Conservation (phyloP, 2,888 invertebrate genomes). For the Meteorus cinctellus region DNA sequence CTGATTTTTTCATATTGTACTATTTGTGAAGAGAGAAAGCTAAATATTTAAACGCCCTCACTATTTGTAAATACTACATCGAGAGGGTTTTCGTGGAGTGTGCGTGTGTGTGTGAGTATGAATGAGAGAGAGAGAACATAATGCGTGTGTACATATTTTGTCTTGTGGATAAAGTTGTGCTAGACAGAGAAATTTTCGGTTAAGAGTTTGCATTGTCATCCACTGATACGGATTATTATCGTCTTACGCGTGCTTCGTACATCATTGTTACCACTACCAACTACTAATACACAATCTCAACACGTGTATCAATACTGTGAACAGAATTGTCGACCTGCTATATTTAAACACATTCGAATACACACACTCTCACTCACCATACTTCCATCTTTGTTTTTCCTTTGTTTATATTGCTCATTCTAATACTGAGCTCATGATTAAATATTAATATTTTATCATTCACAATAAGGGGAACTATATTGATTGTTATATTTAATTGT, state of each 20-base stretch:
- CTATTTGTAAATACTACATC: background rate
- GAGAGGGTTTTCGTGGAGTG: background rate
- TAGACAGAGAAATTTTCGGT: background rate
- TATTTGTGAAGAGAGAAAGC: background rate
- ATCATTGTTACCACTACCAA: background rate
- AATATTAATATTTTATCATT: background rate
- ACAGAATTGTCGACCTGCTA: background rate
- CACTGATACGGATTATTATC: constrained; percentile 30
- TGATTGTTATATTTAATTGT: background rate
- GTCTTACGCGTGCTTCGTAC: constrained; percentile 25
- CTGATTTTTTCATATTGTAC: background rate
- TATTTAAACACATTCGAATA: background rate
- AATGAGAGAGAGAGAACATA: background rate
- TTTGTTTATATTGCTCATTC: background rate
- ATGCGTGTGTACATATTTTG: background rate
- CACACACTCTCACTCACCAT: background rate
- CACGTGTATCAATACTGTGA: constrained; percentile 13
- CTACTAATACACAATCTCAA: background rate
- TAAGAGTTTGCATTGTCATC: constrained; percentile 48
- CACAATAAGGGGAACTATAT: background rate
- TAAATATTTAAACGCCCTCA: too few species aligned
- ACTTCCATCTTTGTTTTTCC: background rate
- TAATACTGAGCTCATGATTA: background rate
- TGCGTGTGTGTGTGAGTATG: background rate
- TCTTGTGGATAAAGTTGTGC: background rate